Conservation (phyloP, 2,888 invertebrate species). For the Cyclophora albipunctata region DNA sequence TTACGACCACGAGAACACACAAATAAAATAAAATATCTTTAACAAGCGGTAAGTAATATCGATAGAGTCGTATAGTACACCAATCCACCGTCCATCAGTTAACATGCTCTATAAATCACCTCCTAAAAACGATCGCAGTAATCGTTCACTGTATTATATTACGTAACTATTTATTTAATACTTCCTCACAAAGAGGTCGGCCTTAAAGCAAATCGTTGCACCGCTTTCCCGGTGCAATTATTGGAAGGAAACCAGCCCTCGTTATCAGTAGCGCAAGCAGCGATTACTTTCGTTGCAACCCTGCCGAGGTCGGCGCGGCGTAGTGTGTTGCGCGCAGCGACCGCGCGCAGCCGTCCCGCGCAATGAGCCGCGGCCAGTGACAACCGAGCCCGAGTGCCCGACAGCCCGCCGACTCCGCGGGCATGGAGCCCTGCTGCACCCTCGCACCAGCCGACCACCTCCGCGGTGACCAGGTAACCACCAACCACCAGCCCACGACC, state of each 20-base stretch:
- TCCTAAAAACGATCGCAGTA: not conserved
- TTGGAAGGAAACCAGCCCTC: constrained; percentile 46
- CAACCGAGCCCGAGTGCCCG: constrained; percentile 24
- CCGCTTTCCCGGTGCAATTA: constrained; percentile 22
- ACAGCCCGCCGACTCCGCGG: constrained; percentile 51
- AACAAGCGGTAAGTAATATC: too few relatives aligned
- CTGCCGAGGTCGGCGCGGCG: constrained; percentile 54
- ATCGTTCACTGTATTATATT: not conserved
- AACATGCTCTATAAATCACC: constrained; percentile 7
- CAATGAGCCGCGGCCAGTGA: constrained; percentile 26
- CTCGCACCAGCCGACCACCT: constrained; percentile 67
- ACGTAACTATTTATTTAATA: not conserved
- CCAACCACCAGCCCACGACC: constrained; percentile 13
- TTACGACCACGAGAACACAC: too few relatives aligned
- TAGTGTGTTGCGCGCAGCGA: constrained; percentile 47
- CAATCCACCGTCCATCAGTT: too few relatives aligned
- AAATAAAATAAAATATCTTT: too few relatives aligned
- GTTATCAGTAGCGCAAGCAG: constrained; percentile 66
- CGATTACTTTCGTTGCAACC: constrained; percentile 71
- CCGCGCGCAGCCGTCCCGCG: constrained; percentile 47
- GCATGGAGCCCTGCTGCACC: constrained; percentile 70
- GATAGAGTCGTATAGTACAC: too few relatives aligned
- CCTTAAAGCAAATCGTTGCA: constrained; percentile 13
- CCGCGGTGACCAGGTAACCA: constrained; percentile 69
- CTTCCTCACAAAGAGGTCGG: constrained; percentile 3